Conservation (phyloP, 2,797 vertebrate genomes). For the Neomorphus geoffroyi region DNA sequence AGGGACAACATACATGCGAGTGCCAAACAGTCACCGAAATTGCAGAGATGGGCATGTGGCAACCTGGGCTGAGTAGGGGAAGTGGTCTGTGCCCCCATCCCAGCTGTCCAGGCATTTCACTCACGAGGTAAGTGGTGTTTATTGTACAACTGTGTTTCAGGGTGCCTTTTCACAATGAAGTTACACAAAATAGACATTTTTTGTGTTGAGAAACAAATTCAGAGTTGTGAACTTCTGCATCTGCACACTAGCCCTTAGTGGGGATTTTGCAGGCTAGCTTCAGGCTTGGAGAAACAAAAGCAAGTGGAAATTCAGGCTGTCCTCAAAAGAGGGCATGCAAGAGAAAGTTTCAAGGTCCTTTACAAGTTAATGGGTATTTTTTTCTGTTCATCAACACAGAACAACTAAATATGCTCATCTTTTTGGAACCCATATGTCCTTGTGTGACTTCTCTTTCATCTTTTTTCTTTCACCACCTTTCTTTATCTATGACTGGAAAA, state of each 20-base stretch:
- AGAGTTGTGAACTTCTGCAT: neutral
- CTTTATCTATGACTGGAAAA: constrained; percentile 14
- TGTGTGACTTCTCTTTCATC: neutral
- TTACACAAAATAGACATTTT: neutral
- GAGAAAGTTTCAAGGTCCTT: neutral
- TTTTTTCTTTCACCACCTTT: constrained; percentile 5
- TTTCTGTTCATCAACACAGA: constrained; percentile 2
- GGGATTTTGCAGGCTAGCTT: neutral
- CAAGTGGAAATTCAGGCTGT: neutral
- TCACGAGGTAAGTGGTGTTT: neutral
- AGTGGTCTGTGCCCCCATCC: neutral
- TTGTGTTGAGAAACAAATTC: neutral
- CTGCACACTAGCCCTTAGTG: neutral
- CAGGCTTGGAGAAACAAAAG: neutral
- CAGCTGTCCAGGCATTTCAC: neutral
- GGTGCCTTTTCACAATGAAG: neutral
- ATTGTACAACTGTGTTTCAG: neutral
- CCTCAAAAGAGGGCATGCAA: neutral
- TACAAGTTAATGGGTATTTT: neutral
- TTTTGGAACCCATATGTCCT: neutral
- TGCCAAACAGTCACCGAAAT: neutral
- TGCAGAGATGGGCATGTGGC: neutral
- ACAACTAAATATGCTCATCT: constrained; percentile 2
- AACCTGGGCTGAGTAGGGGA: neutral
- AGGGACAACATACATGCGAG: rapidly evolving